A percentile compares a stretch with the other conserved stretches of the same genome.
These are phyloP conservation scores for Hedychridium roseum DNA, from an alignment of 2,888 invertebrate species.

Conservation along the genomic window DNA sequence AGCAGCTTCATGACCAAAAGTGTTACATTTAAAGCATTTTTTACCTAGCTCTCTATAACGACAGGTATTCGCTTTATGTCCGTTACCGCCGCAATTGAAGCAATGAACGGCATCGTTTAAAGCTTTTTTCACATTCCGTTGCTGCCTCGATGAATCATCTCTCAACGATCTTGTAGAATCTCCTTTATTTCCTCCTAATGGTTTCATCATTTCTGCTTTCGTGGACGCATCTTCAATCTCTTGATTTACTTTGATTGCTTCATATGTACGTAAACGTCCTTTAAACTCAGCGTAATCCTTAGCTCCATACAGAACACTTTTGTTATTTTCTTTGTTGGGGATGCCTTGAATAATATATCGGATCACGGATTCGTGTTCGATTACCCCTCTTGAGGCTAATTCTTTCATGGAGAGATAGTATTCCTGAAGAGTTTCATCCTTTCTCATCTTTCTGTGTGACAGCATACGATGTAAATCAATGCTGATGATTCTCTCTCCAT, in stretches of 20 bases:
- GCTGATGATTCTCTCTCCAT: not conserved
- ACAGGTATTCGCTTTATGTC: not conserved
- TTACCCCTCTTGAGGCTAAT: constrained; percentile 8
- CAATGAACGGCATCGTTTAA: not conserved
- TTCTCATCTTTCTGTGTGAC: constrained; percentile 3
- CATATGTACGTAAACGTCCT: constrained; percentile 15
- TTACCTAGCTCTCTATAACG: not conserved
- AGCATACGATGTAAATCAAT: constrained; percentile 13
- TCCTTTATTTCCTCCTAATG: not conserved
- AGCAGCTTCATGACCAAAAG: not conserved
- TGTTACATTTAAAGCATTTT: too few relatives aligned
- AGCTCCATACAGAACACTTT: constrained; percentile 17
- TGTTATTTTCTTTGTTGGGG: constrained; percentile 16
- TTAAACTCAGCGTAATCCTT: constrained; percentile 10
- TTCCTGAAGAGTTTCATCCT: constrained; percentile 12
- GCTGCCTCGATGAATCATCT: not conserved
- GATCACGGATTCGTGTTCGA: constrained; percentile 9
- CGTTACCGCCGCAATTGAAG: not conserved
- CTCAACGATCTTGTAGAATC: not conserved
- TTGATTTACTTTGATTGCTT: not conserved
- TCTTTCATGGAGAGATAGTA: constrained; percentile 12
- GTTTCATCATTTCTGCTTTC: not conserved
- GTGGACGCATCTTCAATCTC: not conserved
- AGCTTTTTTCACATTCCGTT: not conserved
- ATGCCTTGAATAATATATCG: constrained; percentile 26